Evolutionary conservation across 1,140 invertebrate species (phyloP).

Genomic region (Muscidifurax raptorellus): DNA sequence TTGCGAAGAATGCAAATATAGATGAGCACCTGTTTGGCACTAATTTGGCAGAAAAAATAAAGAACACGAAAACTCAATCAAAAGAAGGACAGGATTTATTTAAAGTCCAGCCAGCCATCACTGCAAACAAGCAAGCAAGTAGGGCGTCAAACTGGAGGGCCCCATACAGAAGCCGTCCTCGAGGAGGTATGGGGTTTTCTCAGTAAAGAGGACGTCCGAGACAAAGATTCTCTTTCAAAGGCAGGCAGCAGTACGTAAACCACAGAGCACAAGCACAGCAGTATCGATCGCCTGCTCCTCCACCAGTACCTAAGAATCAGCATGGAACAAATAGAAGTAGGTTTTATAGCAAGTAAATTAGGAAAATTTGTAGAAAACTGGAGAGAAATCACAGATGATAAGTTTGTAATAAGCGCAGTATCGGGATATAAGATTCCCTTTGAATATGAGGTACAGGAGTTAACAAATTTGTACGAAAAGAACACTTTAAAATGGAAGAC

Average conservation of each 20-base stretch:
- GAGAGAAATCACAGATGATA: slow-evolving; percentile 15
- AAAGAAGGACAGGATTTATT: too few species aligned
- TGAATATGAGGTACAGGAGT: neutral
- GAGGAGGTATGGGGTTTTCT: neutral
- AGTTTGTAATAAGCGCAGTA: neutral
- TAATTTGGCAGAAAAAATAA: too few species aligned
- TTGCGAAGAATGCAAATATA: slow-evolving; percentile 45
- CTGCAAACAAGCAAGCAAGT: neutral
- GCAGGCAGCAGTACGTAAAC: neutral
- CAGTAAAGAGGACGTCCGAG: neutral
- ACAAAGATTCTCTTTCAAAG: neutral
- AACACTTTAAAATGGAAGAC: slow-evolving; percentile 5
- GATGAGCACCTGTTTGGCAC: too few species aligned
- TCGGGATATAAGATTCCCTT: slow-evolving; percentile 25
- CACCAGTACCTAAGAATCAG: neutral
- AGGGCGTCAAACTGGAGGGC: neutral
- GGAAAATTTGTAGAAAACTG: neutral
- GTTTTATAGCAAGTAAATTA: slow-evolving; percentile 8
- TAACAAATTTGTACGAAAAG: neutral
- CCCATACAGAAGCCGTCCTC: neutral
- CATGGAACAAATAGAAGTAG: neutral
- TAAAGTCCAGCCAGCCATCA: too few species aligned
- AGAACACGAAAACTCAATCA: neutral
- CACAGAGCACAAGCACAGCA: neutral
- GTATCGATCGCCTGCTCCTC: neutral